phyloP scores from a whole-genome alignment of 2,113 vertebrate genomes.

The Lonchura striata region DNA sequence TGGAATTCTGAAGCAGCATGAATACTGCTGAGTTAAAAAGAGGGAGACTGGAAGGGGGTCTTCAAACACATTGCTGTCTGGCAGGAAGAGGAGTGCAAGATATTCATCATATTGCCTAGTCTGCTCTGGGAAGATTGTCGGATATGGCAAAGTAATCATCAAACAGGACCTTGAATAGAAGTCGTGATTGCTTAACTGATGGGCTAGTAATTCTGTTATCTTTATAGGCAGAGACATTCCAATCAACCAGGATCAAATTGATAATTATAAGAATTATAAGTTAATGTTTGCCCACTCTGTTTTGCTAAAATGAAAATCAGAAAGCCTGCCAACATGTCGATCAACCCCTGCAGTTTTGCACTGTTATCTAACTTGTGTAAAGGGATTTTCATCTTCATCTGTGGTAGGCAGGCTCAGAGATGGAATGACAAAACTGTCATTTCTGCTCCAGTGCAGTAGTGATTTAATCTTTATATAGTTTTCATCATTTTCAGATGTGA shows the following conservation, averaged over 20 bases:
- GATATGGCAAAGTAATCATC: not conserved
- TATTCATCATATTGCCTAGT: not conserved
- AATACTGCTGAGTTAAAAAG: not conserved
- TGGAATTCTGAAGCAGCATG: not conserved
- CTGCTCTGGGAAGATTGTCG: not conserved
- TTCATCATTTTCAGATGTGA: not conserved
- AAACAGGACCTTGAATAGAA: not conserved
- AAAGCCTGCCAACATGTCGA: not conserved
- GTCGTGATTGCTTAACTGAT: not conserved
- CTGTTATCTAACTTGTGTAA: not conserved
- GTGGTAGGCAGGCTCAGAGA: not conserved
- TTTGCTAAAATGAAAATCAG: slow-evolving; percentile 21
- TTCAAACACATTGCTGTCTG: not conserved
- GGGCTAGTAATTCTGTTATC: slow-evolving; percentile 26
- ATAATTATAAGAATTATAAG: not conserved
- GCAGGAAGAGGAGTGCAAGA: not conserved
- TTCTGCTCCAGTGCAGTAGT: not conserved
- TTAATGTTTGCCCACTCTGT: not conserved
- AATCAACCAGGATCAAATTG: not conserved
- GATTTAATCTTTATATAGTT: slow-evolving; percentile 6
- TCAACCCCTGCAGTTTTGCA: not conserved
- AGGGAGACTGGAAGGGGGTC: not conserved
- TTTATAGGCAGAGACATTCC: not conserved
- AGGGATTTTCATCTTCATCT: not conserved
- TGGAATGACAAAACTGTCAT: not conserved